Percentiles rank a stretch among this genome's conserved stretches.
phyloP scores from a whole-genome alignment of 2,113 vertebrate genomes.

The Lophius piscatorius region DNA sequence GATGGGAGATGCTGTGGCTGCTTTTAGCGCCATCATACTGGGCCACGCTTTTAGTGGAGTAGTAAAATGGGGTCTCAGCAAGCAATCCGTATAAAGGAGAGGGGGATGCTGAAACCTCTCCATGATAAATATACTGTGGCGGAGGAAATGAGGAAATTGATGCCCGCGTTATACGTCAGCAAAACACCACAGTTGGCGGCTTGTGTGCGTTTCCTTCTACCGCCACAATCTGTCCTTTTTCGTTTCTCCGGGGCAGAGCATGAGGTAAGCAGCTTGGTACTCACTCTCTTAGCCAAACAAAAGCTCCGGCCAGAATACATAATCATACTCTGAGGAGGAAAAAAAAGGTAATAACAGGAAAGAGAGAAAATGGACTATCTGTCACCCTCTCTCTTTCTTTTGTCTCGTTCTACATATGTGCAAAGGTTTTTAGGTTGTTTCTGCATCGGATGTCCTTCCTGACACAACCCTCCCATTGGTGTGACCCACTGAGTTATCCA shows the following conservation, averaged over 20 bases:
- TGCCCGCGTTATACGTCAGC: constrained; percentile 33
- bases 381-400: too few relatives aligned
- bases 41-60: constrained; percentile 42
- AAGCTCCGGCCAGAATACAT: constrained; percentile 65
- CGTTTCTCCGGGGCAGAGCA: constrained; percentile 23
- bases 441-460: too few relatives aligned
- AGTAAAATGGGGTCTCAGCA: constrained; percentile 46
- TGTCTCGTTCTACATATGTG: too few relatives aligned
- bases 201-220: constrained; percentile 30
- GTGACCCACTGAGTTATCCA: too few relatives aligned
- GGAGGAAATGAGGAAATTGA: constrained; percentile 39
- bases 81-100: constrained; percentile 33
- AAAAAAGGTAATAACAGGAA: constrained; percentile 72
- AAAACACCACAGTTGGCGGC: constrained; percentile 39
- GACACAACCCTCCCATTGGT: too few relatives aligned
- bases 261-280: constrained; percentile 30
- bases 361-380: constrained; percentile 65
- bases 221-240: constrained; percentile 35
- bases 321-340: constrained; percentile 59
- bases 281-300: constrained; percentile 60
- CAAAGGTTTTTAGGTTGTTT: too few relatives aligned
- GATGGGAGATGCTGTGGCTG: constrained; percentile 21
- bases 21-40: constrained; percentile 52
- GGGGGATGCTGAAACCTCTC: constrained; percentile 42
- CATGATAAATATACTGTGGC: constrained; percentile 34